Base-by-base conservation (phyloP, 37 sponge, comb jelly and placozoan genomes). In the Ianthella basta region DNA sequence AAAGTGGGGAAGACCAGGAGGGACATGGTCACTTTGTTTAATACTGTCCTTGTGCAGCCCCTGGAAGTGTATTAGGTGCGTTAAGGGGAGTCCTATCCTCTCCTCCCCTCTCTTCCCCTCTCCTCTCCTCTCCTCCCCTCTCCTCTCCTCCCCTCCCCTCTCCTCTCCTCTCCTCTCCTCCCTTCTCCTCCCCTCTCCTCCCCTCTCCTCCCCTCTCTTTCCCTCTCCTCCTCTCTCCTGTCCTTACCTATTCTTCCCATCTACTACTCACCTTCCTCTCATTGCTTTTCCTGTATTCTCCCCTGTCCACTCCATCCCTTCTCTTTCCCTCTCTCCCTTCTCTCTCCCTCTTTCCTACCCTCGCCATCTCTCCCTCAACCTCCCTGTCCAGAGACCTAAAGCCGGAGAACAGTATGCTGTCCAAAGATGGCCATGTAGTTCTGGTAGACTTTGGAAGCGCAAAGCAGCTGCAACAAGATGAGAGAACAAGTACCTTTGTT, bases 371-470 rank as follows among this genome's bases (percentile, higher is more conserved):
- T 18, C 29, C 64, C 64, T 61, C 64, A 2, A 6, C 64, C 29
- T 27, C 29, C 65, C 27, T 53, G 50, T 80, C 30, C 60, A 94
- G 95, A 55, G 95, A 95, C 64, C 83, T 95, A 30, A 95, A 95
- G 50, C 90, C 92, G 34, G 95, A 95, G 83, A 95, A 95, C 82
- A 86, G 89, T 38, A 83, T 95, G 88, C 75, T 95, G 56, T 79
- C 86, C 0, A 79, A 85, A 15, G 59, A 56, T 18, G 95, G 95
- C 1, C 95, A 95, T 81, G 41, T 95, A 16, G 68, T 87, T 8
- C 89, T 95, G 66, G 86, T 91, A 0, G 95, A 95, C 82, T 95
- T 95, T 89, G 95, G 95, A 75, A 87, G 92, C 69, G 92, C 95
- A 40, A 95, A 95, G 83, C 70, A 55, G 60, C 86, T 95, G 13